These are phyloP conservation scores for Drosophila busckii DNA, from an alignment of 1,140 invertebrate species.

Conservation along the genomic window DNA sequence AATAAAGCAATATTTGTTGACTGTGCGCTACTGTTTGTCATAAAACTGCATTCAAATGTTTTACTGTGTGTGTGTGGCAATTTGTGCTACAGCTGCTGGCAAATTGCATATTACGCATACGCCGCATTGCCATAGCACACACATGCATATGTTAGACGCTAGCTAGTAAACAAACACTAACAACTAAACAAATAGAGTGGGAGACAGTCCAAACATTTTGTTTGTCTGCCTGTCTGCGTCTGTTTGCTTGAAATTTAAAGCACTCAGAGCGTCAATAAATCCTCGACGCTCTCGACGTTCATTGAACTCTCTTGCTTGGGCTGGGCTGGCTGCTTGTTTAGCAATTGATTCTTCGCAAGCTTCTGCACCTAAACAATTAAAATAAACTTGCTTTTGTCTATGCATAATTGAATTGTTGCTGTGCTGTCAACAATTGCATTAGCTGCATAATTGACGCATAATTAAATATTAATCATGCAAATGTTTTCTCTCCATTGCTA, in stretches of 20 bases:
- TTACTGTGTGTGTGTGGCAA: constrained; percentile 32
- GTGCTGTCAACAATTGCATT: too few species aligned
- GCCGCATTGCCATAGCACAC: constrained; percentile 35
- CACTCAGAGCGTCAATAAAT: constrained; percentile 50
- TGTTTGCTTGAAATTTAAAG: constrained; percentile 71
- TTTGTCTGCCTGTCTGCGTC: constrained; percentile 40
- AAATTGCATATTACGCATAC: constrained; percentile 74
- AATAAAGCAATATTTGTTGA: constrained; percentile 52
- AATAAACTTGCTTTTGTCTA: too few species aligned
- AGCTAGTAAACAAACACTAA: constrained; percentile 4
- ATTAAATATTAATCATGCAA: too few species aligned
- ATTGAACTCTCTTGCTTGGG: constrained; percentile 46
- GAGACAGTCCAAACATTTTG: constrained; percentile 45
- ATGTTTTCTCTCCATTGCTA: too few species aligned
- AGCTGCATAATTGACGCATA: too few species aligned
- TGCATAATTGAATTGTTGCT: too few species aligned
- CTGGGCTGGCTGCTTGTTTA: constrained; percentile 19
- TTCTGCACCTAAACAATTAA: too few species aligned
- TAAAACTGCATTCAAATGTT: constrained; percentile 44
- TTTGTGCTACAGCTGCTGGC: constrained; percentile 59
- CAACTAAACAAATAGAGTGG: constrained; percentile 31
- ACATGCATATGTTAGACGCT: constrained; percentile 33
- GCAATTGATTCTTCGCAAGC: constrained; percentile 14
- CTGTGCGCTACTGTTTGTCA: too few species aligned
- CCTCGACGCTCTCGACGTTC: constrained; percentile 47